Percentiles rank a stretch among this genome's conserved stretches.
These are phyloP conservation scores for Periplaneta americana DNA, from an alignment of 1,140 invertebrate species.

Conservation along the genomic window DNA sequence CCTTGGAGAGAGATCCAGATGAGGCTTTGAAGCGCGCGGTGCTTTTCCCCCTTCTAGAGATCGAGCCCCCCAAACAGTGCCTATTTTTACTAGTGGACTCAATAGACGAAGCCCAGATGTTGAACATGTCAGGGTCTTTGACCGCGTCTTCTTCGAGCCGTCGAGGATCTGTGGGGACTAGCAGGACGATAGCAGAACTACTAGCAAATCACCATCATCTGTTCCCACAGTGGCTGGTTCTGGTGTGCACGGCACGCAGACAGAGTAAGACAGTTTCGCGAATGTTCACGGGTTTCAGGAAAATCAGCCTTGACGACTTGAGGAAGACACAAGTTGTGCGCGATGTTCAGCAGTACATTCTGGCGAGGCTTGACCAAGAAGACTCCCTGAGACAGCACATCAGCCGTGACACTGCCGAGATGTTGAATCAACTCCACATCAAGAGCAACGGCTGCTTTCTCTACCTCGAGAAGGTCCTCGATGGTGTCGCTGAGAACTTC, in stretches of 20 bases:
- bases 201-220: conserved; percentile 84
- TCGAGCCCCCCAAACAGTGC: conserved; percentile 72
- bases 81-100: conserved; percentile 87
- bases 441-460: conserved; percentile 95
- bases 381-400: conserved; percentile 73
- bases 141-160: conserved; percentile 36
- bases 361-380: conserved; percentile 82
- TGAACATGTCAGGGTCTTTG: conserved; percentile 21
- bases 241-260: conserved; percentile 82
- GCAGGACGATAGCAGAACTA: conserved; percentile 75
- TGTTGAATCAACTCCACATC: conserved; percentile 91
- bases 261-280: conserved; percentile 79
- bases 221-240: conserved; percentile 88
- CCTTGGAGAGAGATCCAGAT: conserved; percentile 77
- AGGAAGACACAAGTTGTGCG: conserved; percentile 81
- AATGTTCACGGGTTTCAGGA: conserved; percentile 93
- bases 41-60: conserved; percentile 78
- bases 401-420: conserved; percentile 82
- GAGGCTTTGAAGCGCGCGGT: conserved; percentile 86
- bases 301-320: conserved; percentile 84
- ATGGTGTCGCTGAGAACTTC: conserved; percentile 88
- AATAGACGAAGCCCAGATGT: conserved; percentile 68
- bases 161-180: conserved; percentile 29
- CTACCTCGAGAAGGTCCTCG: conserved; percentile 85
- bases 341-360: conserved; percentile 93